Base-by-base conservation (phyloP, 2,797 vertebrate species). In the Enteromius trimaculatus region DNA sequence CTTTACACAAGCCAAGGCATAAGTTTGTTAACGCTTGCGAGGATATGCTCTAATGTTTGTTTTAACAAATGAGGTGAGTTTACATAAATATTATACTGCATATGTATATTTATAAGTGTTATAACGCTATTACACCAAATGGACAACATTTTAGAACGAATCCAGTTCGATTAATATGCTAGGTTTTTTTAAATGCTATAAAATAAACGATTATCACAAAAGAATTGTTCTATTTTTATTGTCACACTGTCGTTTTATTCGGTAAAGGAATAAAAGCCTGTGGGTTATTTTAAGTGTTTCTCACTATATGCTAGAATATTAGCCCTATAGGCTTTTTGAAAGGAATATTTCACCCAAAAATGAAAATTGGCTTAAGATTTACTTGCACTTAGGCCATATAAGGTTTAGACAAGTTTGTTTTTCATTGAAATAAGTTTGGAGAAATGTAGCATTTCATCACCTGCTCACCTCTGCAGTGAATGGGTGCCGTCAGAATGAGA, bases 21-120 rank as follows among this genome's bases (percentile, higher is more conserved):
- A 16, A 0, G 26, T n/a, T 6, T 0, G 14, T n/a, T 31, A 17
- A n/a, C 5, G 42, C n/a, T 13, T 1, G 44, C 21, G 21, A 71
- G 39, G 21, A 47, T 64, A 42, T 11, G 0, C 21, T 19, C 19
- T 26, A 17, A 55, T 3, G 10, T 49, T 53, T 39, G 9, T n/a
- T 75, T 39, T 37, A 42, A 72, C 72, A 77, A 68, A 69, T 81
- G 42, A 64, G 51, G 65, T 65, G 11, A 71, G 39, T 72, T 5
- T 58, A 60, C n/a, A n/a, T 55, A 9, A n/a, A 21, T 53, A 7
- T 53, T 53, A 53, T 3, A 21, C 37, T 55, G n/a, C 0, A 55
- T 55, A 3, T n/a, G 10, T 58, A 11, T 39, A 39, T 39, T 8
- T 39, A 7, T 11, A 58, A 11, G 21, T 58, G 3, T 23, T 23